Evolutionary conservation across 2,888 invertebrate species (phyloP), one percentile per base, ranked within the genome.

Genomic region (Hyppa rectilinea): DNA sequence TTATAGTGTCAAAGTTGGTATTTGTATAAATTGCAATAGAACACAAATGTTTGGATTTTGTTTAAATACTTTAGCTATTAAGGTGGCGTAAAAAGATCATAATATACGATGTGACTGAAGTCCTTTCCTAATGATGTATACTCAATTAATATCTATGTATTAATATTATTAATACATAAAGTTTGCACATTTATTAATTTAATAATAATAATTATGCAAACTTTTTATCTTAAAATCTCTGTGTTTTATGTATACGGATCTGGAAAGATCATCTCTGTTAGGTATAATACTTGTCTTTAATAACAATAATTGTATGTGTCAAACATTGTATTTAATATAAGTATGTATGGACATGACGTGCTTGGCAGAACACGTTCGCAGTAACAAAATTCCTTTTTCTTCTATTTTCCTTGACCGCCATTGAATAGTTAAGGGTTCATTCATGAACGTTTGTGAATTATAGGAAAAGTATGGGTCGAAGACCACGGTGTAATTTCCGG

Each of bases 211-310:
- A 14, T 29, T 26, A 29, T 7, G 12, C 45, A 61, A 53, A 47
- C 29, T 10, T 12, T 56, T 58, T 26, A 34, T 23, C 10, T 47
- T 34, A 38, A 31, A 40, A 62, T 36, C 38, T 62, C 29, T 3
- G 43, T 50, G 66, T 52, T 36, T 2, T n/a, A 49, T 17, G n/a
- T 43, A 53, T 53, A 61, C n/a, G 38, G 62, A 55, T 47, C 6
- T 45, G 26, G n/a, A 47, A 62, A 26, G 17, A 26, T 56, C 4
- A 3, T 43, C 34, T 43, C 34, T 17, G n/a, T 56, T 55, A 20
- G 4, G 2, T 17, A 49, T n/a, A 50, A n/a, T n/a, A n/a, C n/a
- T n/a, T n/a, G n/a, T 65, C 29, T 20, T n/a, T n/a, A n/a, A 4
- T 29, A 10, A 43, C 9, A 5, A 26, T 45, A n/a, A 31, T n/a